These are phyloP conservation scores for Sceloporus tristichus DNA, from an alignment of 2,113 vertebrate species.

Conservation along the genomic window DNA sequence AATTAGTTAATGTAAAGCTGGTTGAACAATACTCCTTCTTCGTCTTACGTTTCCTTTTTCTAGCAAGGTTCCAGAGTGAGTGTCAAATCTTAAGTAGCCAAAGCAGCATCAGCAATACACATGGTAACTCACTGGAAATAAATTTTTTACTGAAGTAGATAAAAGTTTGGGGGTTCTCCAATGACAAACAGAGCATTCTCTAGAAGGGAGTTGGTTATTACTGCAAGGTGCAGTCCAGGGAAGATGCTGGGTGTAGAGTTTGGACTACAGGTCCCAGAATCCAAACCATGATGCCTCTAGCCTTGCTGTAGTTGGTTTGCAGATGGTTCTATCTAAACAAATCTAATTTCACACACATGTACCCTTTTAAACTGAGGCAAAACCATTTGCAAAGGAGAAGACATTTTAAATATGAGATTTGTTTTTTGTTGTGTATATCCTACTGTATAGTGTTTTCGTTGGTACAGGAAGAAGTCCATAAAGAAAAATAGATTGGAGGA, in stretches of 20 bases:
- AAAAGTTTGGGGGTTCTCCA: too few species aligned
- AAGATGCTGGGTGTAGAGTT: too few species aligned
- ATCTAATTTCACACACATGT: neutral
- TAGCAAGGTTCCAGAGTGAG: neutral
- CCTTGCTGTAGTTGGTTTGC: neutral
- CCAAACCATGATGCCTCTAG: too few species aligned
- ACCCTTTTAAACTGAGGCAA: neutral
- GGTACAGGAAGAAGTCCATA: slow-evolving; percentile 40
- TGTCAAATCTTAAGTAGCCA: neutral
- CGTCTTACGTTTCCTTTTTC: neutral
- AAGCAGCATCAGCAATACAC: neutral
- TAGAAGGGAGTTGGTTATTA: neutral
- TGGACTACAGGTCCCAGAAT: too few species aligned
- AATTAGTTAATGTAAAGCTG: neutral
- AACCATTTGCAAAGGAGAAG: neutral
- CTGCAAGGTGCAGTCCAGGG: too few species aligned
- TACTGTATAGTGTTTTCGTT: slow-evolving; percentile 6
- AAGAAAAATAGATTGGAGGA: slow-evolving; percentile 44
- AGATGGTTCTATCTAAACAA: neutral
- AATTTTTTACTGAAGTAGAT: too few species aligned
- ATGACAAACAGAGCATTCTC: too few species aligned
- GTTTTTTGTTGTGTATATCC: neutral
- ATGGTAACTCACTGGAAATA: too few species aligned
- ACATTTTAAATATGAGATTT: neutral
- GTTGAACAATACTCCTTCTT: too few species aligned